Percentiles rank a stretch among this genome's conserved stretches.
Conservation (phyloP, 2,888 invertebrate species). For the Gastrophysa polygoni region DNA sequence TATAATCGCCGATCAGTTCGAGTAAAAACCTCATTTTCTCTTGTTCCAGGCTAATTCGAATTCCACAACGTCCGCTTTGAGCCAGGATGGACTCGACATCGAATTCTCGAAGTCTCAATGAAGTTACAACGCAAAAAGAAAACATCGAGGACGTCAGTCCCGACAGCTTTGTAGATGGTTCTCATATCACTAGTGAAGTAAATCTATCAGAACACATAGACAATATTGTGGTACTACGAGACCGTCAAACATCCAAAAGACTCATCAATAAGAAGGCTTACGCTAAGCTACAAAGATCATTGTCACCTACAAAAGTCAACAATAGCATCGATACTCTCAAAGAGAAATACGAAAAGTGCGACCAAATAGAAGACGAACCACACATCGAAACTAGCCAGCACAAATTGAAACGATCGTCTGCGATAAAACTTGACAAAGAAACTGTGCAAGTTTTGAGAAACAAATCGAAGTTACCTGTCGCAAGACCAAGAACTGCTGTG, state of each 20-base stretch:
- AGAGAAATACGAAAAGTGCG: constrained; percentile 39
- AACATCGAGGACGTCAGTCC: neutral
- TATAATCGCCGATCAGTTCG: neutral
- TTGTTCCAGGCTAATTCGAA: neutral
- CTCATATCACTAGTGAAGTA: constrained; percentile 4
- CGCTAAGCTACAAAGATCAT: constrained; percentile 43
- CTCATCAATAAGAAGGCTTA: constrained; percentile 43
- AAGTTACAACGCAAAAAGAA: neutral
- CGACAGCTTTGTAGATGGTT: constrained; percentile 4
- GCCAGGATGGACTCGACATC: neutral
- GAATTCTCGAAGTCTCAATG: neutral
- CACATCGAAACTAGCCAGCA: constrained; percentile 16
- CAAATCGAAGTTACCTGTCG: constrained; percentile 33
- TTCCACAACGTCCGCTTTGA: neutral
- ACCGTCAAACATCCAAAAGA: constrained; percentile 37
- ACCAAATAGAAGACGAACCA: constrained; percentile 17
- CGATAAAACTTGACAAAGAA: constrained; percentile 22
- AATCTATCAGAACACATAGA: constrained; percentile 12
- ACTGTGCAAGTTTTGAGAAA: constrained; percentile 37
- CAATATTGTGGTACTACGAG: constrained; percentile 33
- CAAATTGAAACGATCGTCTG: constrained; percentile 7
- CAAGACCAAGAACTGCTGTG: constrained; percentile 32
- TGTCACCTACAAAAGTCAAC: constrained; percentile 37
- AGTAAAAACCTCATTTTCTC: neutral
- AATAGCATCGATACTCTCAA: constrained; percentile 39